A percentile compares a stretch with the other conserved stretches of the same genome.
These are phyloP conservation scores for Augiades crinisus DNA, from an alignment of 2,888 invertebrate species.

Conservation along the genomic window DNA sequence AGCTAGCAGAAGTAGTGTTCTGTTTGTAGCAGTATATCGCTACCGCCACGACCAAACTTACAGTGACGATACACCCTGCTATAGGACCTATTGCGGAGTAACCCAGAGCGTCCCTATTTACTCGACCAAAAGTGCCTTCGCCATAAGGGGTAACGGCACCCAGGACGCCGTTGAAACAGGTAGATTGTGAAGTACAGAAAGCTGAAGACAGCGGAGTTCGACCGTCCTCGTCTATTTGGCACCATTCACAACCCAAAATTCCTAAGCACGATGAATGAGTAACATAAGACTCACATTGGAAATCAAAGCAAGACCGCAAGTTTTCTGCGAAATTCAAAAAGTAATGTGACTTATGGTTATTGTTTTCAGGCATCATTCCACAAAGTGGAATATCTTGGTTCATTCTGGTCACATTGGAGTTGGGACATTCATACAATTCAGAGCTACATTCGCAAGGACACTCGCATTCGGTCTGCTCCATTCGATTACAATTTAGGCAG, in stretches of 20 bases:
- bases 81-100: conserved; percentile 93
- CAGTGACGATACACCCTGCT: conserved; percentile 91
- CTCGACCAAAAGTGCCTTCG: conserved; percentile 83
- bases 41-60: conserved; percentile 90
- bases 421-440: conserved; percentile 63
- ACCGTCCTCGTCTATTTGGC: conserved; percentile 89
- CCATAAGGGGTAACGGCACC: conserved; percentile 92
- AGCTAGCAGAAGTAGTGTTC: conserved; percentile 76
- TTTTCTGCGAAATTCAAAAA: conserved; percentile 76
- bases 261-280: conserved; percentile 86
- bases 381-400: conserved; percentile 64
- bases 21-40: conserved; percentile 93
- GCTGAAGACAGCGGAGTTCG: conserved; percentile 84
- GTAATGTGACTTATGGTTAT: conserved; percentile 73
- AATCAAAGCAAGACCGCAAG: conserved; percentile 84
- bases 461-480: conserved; percentile 97
- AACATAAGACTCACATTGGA: conserved; percentile 84
- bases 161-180: conserved; percentile 93
- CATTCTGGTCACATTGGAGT: conserved; percentile 51
- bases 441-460: conserved; percentile 95
- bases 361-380: conserved; percentile 70
- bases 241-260: conserved; percentile 95
- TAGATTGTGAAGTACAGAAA: conserved; percentile 90
- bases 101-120: conserved; percentile 68
- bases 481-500: conserved; percentile 95